Evolutionary conservation across 2,797 vertebrate genomes (phyloP), one percentile per base, ranked within the genome.

Genomic region (Xenops minutus): DNA sequence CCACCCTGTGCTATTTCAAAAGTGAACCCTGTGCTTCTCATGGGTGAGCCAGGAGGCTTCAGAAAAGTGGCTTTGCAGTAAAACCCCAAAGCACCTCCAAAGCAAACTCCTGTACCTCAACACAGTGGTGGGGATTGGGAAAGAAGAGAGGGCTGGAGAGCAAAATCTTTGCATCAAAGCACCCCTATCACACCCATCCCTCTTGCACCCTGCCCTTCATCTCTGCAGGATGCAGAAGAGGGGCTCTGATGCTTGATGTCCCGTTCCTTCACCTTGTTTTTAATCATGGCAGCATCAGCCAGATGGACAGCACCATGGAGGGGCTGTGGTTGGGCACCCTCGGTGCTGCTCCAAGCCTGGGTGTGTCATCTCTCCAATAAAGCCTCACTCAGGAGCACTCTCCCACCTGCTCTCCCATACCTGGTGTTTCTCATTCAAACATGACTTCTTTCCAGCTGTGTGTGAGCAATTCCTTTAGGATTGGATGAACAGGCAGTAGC

Each of bases 381-480:
- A 66, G 18, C 66, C 51, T 43, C 56, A 44, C 56, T 37, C 58
- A 52, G 37, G 17, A 39, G n/a, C 1, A 1, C 30, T 72, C 6
- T 71, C 6, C 52, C n/a, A 12, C 37, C 43, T 63, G 32, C 44
- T 22, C 14, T 81, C 30, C 71, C 58, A 17, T 14, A 6, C 23
- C 19, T 1, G 3, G 16, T 3, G 0, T 62, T 85, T 34, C 43
- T 68, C 23, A 3, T 23, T 59, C 15, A 0, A 6, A 41, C 15
- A 10, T 11, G 23, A 16, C 52, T 82, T 18, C 0, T 6, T 29
- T 54, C 16, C 61, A 73, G 71, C 63, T 64, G 17, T 1, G 3
- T 39, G 59, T 3, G 12, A 73, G 81, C 63, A 30, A 7, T 85
- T 87, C 64, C 86, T 20, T 2, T 12, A 16, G 74, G 69, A 37